Percentiles rank a stretch among this genome's conserved stretches.
Conservation (phyloP, 1,140 invertebrate species). For the Linepithema humile region DNA sequence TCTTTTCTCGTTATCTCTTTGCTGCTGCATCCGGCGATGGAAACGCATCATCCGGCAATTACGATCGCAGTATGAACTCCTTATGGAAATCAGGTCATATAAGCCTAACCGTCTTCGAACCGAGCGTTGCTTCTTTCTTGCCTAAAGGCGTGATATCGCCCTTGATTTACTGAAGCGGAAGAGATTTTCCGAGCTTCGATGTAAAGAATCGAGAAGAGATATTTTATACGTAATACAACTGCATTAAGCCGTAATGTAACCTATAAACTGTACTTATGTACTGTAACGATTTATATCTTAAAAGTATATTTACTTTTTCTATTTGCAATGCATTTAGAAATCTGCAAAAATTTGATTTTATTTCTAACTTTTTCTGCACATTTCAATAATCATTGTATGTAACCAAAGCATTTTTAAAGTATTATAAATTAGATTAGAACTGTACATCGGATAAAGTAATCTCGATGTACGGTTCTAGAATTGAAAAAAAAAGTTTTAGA, state of each 20-base stretch:
- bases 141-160: conserved; percentile 21
- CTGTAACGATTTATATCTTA: background rate
- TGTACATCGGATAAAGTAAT: too few species aligned
- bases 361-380: background rate
- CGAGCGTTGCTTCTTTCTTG: background rate
- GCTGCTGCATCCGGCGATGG: background rate
- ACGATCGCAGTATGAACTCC: background rate
- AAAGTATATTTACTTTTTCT: background rate
- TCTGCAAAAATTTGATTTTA: background rate
- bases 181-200: background rate
- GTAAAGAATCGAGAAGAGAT: background rate
- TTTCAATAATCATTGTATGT: background rate
- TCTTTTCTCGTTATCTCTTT: background rate
- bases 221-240: too few species aligned
- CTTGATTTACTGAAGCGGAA: conserved; percentile 35
- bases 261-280: too few species aligned
- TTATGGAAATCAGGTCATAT: conserved; percentile 49
- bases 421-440: too few species aligned
- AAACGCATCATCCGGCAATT: conserved; percentile 57
- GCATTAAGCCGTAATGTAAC: too few species aligned
- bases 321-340: background rate
- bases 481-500: background rate
- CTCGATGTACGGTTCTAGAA: too few species aligned
- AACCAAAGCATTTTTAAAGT: background rate
- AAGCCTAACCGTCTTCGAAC: background rate